Evolutionary conservation across 2,888 invertebrate species (phyloP).

Genomic region (Geophilus truncorum): DNA sequence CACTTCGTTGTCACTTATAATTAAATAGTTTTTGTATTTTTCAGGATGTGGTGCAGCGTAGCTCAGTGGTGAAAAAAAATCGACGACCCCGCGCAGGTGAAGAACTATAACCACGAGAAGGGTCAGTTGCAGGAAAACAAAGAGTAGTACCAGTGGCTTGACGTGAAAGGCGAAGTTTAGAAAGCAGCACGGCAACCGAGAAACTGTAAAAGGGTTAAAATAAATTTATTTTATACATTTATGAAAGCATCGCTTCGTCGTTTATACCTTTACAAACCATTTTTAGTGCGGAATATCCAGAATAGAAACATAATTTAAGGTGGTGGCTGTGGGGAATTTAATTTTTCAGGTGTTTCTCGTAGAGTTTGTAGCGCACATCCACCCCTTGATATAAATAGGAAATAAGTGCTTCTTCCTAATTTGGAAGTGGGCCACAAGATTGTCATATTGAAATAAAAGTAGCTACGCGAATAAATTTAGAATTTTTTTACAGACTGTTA

Average conservation of each 20-base stretch:
- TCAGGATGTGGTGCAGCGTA: background rate
- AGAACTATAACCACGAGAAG: background rate
- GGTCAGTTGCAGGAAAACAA: background rate
- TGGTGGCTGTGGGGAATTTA: background rate
- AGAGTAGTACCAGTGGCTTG: conserved; percentile 2
- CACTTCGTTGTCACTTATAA: background rate
- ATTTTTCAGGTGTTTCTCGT: background rate
- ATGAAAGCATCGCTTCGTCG: no score
- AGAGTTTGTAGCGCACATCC: background rate
- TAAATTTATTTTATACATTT: background rate
- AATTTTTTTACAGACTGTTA: no score
- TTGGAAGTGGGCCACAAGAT: background rate
- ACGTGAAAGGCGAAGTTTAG: background rate
- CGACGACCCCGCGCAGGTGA: conserved; percentile 13
- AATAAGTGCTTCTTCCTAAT: background rate
- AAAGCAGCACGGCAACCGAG: conserved; percentile 16
- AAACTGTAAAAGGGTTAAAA: background rate
- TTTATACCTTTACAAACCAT: conserved; percentile 22
- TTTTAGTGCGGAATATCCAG: conserved; percentile 29
- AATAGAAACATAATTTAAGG: conserved; percentile 23
- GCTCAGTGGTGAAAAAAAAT: background rate
- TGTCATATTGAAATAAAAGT: background rate
- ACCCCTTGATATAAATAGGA: background rate
- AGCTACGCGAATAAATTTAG: no score
- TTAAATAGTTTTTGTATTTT: background rate